Conservation (phyloP, 1,140 invertebrate genomes). For the Drosophila miranda region DNA sequence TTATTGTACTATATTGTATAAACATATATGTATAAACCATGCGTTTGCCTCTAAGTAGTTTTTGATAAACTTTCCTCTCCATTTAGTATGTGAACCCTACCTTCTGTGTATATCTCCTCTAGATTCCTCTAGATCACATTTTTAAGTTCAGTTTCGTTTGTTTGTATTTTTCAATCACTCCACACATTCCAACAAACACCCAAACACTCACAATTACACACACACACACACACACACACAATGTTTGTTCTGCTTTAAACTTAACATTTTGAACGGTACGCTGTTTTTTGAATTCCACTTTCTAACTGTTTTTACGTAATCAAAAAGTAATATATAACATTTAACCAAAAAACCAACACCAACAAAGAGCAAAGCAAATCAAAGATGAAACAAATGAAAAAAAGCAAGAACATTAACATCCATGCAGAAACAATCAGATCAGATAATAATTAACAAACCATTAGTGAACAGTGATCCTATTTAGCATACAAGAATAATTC, state of each 20-base stretch:
- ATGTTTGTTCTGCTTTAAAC: conserved; percentile 39
- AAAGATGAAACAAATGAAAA: conserved; percentile 33
- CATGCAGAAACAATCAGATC: conserved; percentile 36
- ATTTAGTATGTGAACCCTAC: not conserved
- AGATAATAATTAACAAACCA: conserved; percentile 50
- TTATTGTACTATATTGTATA: conserved; percentile 22
- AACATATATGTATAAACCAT: conserved; percentile 23
- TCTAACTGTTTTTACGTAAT: conserved; percentile 70
- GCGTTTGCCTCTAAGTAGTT: conserved; percentile 45
- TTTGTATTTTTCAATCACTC: not conserved
- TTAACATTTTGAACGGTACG: conserved; percentile 68
- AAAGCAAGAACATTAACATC: conserved; percentile 43
- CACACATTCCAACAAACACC: conserved; percentile 8
- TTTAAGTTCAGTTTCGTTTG: conserved; percentile 27
- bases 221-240: conserved; percentile 30
- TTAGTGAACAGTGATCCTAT: conserved; percentile 75
- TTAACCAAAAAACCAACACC: conserved; percentile 42
- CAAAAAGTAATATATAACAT: conserved; percentile 82
- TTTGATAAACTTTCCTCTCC: conserved; percentile 8
- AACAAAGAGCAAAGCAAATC: conserved; percentile 61
- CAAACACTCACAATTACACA: conserved; percentile 3
- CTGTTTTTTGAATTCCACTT: conserved; percentile 62
- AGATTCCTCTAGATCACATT: conserved; percentile 20
- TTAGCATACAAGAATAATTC: conserved; percentile 81
- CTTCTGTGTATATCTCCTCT: not conserved